Base-by-base conservation (phyloP, 2,113 vertebrate genomes). In the Seriola aureovittata region DNA sequence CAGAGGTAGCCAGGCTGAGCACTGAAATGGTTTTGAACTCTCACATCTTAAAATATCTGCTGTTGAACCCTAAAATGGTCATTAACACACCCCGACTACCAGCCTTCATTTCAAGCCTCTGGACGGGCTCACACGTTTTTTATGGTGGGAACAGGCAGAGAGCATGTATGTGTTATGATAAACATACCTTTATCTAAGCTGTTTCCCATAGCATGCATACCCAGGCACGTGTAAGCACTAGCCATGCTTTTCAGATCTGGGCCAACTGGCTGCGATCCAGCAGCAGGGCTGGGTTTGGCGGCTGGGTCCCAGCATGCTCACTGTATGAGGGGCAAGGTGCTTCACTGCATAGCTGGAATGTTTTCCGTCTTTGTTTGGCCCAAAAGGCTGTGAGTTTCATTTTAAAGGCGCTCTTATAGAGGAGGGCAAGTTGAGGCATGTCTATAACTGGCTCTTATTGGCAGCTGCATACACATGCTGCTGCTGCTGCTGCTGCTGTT, bases 311-410 rank as follows among this genome's bases (percentile, higher is more conserved):
- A 85, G 85, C 85, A 87, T 78, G 92, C 85, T 88, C 17, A 12
- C 71, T 29, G 60, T 82, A 62, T 8, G 71, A 66, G 84, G 66
- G 81, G 82, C 74, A 91, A 90, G 91, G 91, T 94, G 88, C 90
- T 90, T 78, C 75, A 14, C 67, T 67, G 87, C 95, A 93, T 94
- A 93, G 87, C 91, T 94, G 87, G 83, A 93, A 95, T 95, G 90
- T 82, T 86, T 93, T 80, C 76, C 60, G 11, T 77, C 88, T 90
- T 89, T 86, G 85, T 93, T 84, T 86, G 81, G 71, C 8, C 75
- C 69, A 60, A 71, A 82, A 72, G 69, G 60, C 82, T 71, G 78
- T 6, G 48, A 88, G 78, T 75, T 81, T 84, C 21, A 44, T 88
- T 82, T 83, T 75, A 84, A 78, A 85, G 79, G 76, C 42, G 55